Conservation (phyloP, 1,140 invertebrate genomes). For the Lucilia cuprina region DNA sequence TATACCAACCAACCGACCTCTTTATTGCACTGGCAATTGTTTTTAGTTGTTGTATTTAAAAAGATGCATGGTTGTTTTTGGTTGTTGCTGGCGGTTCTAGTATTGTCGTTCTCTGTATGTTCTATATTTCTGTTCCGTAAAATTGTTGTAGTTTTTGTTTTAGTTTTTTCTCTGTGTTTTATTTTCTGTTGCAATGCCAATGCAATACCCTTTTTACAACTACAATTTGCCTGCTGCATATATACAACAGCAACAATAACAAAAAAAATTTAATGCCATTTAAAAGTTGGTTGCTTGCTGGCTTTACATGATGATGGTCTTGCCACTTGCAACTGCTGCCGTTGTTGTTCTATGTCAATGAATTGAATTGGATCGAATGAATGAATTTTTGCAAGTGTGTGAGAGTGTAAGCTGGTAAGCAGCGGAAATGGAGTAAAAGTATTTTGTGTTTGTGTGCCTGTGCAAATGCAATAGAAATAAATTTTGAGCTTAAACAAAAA, state of each 20-base stretch:
- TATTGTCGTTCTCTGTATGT: neutral
- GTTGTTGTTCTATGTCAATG: slow-evolving; percentile 5
- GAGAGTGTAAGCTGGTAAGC: neutral
- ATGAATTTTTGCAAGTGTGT: slow-evolving; percentile 37
- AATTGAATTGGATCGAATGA: neutral
- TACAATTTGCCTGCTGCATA: neutral
- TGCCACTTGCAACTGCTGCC: neutral
- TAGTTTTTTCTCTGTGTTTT: neutral
- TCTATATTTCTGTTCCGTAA: neutral
- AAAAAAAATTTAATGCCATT: neutral
- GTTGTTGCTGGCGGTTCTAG: too few relatives aligned
- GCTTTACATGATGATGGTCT: neutral
- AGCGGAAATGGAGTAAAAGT: neutral
- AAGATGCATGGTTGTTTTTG: neutral
- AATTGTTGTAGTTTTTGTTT: neutral
- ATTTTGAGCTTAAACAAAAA: too few relatives aligned
- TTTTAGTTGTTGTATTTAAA: neutral
- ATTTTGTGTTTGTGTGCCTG: neutral
- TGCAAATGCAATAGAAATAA: neutral
- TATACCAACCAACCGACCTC: neutral
- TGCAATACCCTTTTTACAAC: neutral
- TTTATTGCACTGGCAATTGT: slow-evolving; percentile 1
- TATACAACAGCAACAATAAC: neutral
- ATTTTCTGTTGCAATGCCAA: slow-evolving; percentile 12
- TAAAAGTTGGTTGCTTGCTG: neutral